Percentiles rank a stretch among this genome's conserved stretches.
phyloP scores from a whole-genome alignment of 30 jellyfish, hydroid and myxozoan species.

The Cassiopea andromeda region DNA sequence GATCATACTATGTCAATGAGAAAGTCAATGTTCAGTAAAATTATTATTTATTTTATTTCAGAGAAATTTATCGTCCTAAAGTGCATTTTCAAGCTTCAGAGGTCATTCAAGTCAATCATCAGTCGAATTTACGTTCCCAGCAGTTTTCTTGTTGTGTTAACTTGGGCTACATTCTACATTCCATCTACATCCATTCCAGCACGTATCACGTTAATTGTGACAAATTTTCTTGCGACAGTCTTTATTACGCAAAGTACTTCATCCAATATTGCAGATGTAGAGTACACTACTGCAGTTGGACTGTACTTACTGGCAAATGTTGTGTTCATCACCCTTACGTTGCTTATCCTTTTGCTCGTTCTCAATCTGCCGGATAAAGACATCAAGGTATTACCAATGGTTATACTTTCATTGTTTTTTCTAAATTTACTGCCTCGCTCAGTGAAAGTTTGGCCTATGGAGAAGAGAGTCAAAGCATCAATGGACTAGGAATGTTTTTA shows the following conservation, averaged over 20 bases:
- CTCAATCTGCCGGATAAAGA: conserved; percentile 20
- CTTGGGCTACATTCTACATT: conserved; percentile 65
- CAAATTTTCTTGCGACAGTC: conserved; percentile 65
- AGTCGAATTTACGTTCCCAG: conserved; percentile 60
- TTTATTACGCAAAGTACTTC: conserved; percentile 55
- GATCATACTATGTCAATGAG: too few species aligned
- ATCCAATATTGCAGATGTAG: conserved; percentile 48
- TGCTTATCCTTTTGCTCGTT: conserved; percentile 32
- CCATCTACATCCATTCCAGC: conserved; percentile 68
- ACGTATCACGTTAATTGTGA: conserved; percentile 66
- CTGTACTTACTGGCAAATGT: conserved; percentile 24
- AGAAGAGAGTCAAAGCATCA: too few species aligned
- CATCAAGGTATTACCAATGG: neutral
- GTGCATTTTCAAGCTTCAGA: conserved; percentile 42
- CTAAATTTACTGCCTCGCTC: too few species aligned
- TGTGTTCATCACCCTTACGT: conserved; percentile 34
- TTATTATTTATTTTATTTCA: neutral
- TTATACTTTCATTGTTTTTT: too few species aligned
- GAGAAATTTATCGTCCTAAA: conserved; percentile 48
- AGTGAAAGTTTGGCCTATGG: too few species aligned
- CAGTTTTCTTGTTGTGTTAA: conserved; percentile 45
- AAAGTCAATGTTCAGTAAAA: neutral
- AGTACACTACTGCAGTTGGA: conserved; percentile 61
- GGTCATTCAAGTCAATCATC: conserved; percentile 32
- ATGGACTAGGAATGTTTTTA: too few species aligned